phyloP scores from a whole-genome alignment of 1,140 invertebrate genomes.

The Nephila pilipes region DNA sequence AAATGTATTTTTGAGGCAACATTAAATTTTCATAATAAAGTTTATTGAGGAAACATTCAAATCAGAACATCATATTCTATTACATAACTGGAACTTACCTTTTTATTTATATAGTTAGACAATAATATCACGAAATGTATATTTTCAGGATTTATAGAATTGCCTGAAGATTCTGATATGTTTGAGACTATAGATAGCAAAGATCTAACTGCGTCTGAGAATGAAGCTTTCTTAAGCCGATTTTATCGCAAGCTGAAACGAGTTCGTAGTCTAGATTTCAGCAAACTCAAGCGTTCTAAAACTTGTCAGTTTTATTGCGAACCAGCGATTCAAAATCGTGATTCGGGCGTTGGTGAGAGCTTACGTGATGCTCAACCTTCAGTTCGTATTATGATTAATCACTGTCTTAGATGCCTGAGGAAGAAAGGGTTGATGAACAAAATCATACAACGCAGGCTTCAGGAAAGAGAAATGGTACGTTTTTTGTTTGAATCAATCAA shows the following conservation, averaged over 20 bases:
- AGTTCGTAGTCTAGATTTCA: conserved; percentile 16
- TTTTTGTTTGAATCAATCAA: background rate
- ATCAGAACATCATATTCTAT: too few relatives aligned
- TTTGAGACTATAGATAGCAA: background rate
- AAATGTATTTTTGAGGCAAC: too few relatives aligned
- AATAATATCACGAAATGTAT: background rate
- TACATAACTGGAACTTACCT: too few relatives aligned
- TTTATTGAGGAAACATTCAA: too few relatives aligned
- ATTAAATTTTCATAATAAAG: too few relatives aligned
- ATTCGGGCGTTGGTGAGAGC: background rate
- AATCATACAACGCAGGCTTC: background rate
- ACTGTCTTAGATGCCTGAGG: conserved; percentile 49
- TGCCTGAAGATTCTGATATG: too few relatives aligned
- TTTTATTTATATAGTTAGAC: too few relatives aligned
- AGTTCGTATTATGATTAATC: conserved; percentile 21
- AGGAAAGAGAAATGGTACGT: background rate
- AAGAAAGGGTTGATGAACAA: conserved; percentile 39
- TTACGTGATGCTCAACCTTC: background rate
- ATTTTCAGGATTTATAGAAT: background rate
- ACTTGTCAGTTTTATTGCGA: conserved; percentile 44
- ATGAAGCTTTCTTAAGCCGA: background rate
- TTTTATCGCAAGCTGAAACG: conserved; percentile 11
- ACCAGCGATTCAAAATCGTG: conserved; percentile 31
- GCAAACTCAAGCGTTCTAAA: background rate
- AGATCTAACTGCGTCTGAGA: background rate